Evolutionary conservation across 2,888 invertebrate species (phyloP), one percentile per base, ranked within the genome.

Genomic region (Chrysodeixis includens): DNA sequence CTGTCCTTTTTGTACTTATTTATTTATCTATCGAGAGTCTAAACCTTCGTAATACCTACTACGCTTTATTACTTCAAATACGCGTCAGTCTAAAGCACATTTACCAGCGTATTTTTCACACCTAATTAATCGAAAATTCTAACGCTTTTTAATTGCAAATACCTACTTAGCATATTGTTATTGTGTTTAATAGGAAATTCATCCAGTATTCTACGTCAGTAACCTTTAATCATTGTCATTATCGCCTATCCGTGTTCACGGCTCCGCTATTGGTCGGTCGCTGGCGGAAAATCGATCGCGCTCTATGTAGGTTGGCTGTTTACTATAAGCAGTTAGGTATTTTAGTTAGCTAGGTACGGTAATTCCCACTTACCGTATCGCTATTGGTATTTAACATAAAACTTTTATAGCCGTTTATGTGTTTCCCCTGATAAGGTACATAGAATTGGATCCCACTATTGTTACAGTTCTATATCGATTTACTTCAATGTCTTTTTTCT

Each of bases 221-320:
- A 62, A 59, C 60, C 18, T 60, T 44, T 58, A 56, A 49, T 57
- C n/a, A 26, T 59, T 59, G 49, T 60, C 40, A 56, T 60, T 54
- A 68, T 60, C 18, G 6, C 35, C 30, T 64, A 56, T 55, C 59
- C 20, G 53, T 30, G 44, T 30, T 46, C 30, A 18, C 44, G 14
- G 62, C 16, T 0, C 35, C 63, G 60, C 62, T 44, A 86, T 84
- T 86, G 86, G 84, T 65, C 64, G 78, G 60, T 30, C 52, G 63
- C 53, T 58, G 51, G 60, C 66, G 76, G 83, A 81, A 83, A 86
- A 86, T 86, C 84, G 74, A 85, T 85, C 69, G 61, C 30, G 12
- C 12, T 26, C 53, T 70, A 78, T 73, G 78, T 79, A 80, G 75
- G 74, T 71, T 76, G 80, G 74, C 67, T 64, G 76, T 64, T 16